phyloP scores from a whole-genome alignment of 2,797 vertebrate genomes.

The Diplodus puntazzo region DNA sequence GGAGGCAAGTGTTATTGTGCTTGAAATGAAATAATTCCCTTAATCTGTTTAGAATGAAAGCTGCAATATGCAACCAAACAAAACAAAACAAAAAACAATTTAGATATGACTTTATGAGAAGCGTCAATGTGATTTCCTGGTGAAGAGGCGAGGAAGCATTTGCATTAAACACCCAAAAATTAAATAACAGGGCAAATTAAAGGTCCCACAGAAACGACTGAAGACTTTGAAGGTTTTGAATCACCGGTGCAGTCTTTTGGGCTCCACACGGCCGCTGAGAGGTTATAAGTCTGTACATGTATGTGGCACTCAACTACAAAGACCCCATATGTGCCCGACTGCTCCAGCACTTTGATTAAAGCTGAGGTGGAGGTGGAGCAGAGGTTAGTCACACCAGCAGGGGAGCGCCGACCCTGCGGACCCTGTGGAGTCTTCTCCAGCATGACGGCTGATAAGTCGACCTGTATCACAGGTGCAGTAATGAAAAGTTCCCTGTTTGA shows the following conservation, averaged over 20 bases:
- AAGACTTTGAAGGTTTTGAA: background rate
- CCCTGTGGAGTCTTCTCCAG: background rate
- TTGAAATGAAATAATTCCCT: background rate
- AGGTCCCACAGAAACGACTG: background rate
- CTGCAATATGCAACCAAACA: background rate
- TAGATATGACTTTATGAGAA: background rate
- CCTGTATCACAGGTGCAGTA: background rate
- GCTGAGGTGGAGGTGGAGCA: conserved; percentile 25
- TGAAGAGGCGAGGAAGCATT: background rate
- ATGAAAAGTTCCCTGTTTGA: background rate
- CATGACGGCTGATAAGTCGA: background rate
- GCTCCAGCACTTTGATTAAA: conserved; percentile 41
- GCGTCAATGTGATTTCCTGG: background rate
- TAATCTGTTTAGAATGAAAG: background rate
- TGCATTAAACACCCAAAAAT: background rate
- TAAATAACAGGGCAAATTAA: background rate
- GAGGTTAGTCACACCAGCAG: conserved; percentile 46
- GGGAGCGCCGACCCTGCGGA: conserved; percentile 20
- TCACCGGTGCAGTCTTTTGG: background rate
- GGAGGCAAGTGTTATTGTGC: background rate
- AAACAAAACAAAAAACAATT: background rate
- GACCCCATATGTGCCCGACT: conserved; percentile 12
- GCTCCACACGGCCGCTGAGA: background rate
- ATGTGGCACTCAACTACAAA: conserved; percentile 17
- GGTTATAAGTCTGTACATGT: background rate